Base-by-base conservation (phyloP, 1,140 invertebrate species). In the Drosophila ercepeae region DNA sequence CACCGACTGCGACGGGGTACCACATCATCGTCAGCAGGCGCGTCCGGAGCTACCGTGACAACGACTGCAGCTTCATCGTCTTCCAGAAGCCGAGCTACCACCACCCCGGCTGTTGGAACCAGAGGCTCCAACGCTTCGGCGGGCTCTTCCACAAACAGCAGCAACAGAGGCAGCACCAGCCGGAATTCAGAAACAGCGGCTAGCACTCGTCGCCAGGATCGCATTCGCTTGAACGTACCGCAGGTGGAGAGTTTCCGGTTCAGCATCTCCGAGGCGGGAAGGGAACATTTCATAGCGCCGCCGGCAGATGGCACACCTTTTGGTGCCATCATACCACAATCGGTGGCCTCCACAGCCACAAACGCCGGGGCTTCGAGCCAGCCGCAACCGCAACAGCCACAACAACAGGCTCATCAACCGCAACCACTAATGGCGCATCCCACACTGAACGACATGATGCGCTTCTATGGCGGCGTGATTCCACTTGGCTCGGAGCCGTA, bases 391-490 rank as follows among this genome's bases (percentile, higher is more conserved):
- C 34, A 36, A 36, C 11, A 3, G 11, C 32, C 21, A 21, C 21
- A 21, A 21, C 21, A 21, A 21, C 21, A 21, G 21, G 4, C 21
- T 21, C 4, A 14, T 13, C 34, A 39, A 14, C 34, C 13, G 14
- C 34, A 14, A 3, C 36, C 36, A 14, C 41, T 23, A 2, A 32
- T 41, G 2, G 1, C 60, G 0, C 52, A 59, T 9, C 46, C 51
- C 9, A 48, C 60, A 2, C 21, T 67, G 6, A 36, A 4, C 0
- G 72, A 75, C 16, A 48, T 75, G 29, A 68, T 75, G 52, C 71
- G 71, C 18, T 75, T 34, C 71, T 75, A 68, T 25, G 34, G 45
- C 6, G 45, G 42, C 36, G 11, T 18, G 14, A n/a, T 8, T 1
- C n/a, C 44, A n/a, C 18, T 23, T 4, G 25, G 29, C 7, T 36